Evolutionary conservation across 2,797 vertebrate genomes (phyloP), one percentile per base, ranked within the genome.

Genomic region (Astyanax mexicanus): DNA sequence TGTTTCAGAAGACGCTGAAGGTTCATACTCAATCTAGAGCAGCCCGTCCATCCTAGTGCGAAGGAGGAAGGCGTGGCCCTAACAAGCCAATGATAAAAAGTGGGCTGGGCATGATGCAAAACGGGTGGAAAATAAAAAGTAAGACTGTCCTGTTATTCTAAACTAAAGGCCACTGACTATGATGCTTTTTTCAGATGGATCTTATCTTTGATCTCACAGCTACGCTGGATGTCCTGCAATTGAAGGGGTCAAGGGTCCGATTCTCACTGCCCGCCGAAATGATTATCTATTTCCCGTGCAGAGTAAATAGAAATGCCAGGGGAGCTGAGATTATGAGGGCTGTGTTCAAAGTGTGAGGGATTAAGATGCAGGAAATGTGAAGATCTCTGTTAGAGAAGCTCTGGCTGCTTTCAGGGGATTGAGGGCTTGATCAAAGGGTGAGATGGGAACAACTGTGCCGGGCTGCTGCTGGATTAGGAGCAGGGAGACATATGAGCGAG

Each of bases 391-490:
- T 74, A 69, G 81, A 79, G 76, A 80, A 76, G 85, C 79, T 83
- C 72, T 74, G 82, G 77, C 75, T 44, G 80, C 77, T 79, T 79
- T 80, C 44, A 60, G 65, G 65, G 75, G 70, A 67, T 80, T 80
- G 75, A 79, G 81, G 80, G 51, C 75, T 81, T 79, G 80, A 90
- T 90, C 90, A 91, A 88, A 90, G 83, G 45, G 17, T 68, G 71
- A 78, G 81, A 87, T 61, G 74, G 80, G 85, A 86, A 86, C 85
- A 87, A 88, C 84, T 88, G 87, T 75, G 73, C 25, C 10, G 51
- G 60, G 64, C 37, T 29, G 71, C 61, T 70, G 64, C 52, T 62
- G 66, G 71, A n/a, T 74, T 67, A 64, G 72, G 54, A 80, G 75
- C 62, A 70, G 40, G 32, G 67, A 12, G 64, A 61, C 58, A 61